These are phyloP conservation scores for Caenorhabditis angaria DNA, from an alignment of 2,888 invertebrate genomes.

Conservation along the genomic window DNA sequence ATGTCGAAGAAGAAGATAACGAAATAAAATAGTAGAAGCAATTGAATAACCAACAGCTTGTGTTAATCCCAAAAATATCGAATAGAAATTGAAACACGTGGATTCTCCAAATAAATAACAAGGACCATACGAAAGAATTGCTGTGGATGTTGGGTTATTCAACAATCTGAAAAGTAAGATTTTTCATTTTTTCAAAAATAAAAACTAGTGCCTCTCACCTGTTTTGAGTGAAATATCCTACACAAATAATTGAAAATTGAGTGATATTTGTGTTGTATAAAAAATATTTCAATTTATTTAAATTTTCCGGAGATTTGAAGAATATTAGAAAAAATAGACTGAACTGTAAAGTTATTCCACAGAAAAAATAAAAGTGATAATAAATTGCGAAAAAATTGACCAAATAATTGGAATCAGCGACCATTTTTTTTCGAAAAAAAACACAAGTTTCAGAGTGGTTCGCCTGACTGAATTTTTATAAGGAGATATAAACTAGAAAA, in stretches of 20 bases:
- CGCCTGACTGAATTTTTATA: no score
- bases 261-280: conserved; percentile 27
- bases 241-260: conserved; percentile 20
- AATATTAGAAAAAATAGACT: conserved; percentile 17
- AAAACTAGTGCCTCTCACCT: conserved; percentile 4
- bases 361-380: conserved; percentile 24
- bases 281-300: conserved; percentile 27
- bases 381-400: conserved; percentile 31
- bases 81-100: conserved; percentile 26
- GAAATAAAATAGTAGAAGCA: conserved; percentile 28
- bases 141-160: conserved; percentile 26
- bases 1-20: conserved; percentile 25
- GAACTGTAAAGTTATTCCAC: conserved; percentile 20
- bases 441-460: no score
- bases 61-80: conserved; percentile 19
- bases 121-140: conserved; percentile 31
- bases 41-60: conserved; percentile 29
- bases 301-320: conserved; percentile 20
- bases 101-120: conserved; percentile 23
- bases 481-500: no score
- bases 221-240: conserved; percentile 21
- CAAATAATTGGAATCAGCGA: no score
- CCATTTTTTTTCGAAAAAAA: no score
- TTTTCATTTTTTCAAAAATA: neutral
- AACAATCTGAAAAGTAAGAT: conserved; percentile 16